Base-by-base conservation (phyloP, 2,797 vertebrate species). In the Eremophila alpestris region DNA sequence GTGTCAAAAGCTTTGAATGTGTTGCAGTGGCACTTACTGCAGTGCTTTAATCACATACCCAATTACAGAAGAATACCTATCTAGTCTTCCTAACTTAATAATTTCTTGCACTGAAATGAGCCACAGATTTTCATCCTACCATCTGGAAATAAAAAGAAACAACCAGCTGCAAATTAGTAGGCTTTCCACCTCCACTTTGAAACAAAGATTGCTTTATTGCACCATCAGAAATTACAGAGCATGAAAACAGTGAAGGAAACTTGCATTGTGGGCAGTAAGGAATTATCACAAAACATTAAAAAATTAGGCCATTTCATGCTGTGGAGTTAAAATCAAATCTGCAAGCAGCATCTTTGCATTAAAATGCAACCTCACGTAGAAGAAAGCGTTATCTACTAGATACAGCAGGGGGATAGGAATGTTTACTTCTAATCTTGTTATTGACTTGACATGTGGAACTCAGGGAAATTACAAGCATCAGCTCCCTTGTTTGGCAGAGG, bases 111-210 rank as follows among this genome's bases (percentile, higher is more conserved):
- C 38, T 77, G 30, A 74, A 91, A 76, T 22, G 29, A 94, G 70
- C 29, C 60, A 45, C 60, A 68, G 54, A 71, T 83, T 78, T 59
- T 75, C 22, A 45, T 82, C 40, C 58, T 59, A 45, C 75, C 46
- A 65, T 64, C 56, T 85, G 62, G 60, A 87, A 86, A 94, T 40
- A 79, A 89, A 70, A 89, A 73, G 58, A 88, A 92, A 67, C 48
- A 91, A 67, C 30, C 59, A 96, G 49, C 81, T 80, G 87, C 58
- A 80, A 80, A 97, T 93, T 59, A 87, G 51, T 48, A 73, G 82
- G 54, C 82, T 82, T 68, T 70, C 56, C 73, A 83, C 79, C 94
- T 96, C 62, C 68, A 56, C 69, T 85, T 63, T 63, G 78, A 93
- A 84, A 68, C 27, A 94, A 77, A 87, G 89, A 89, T 76, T 56